phyloP scores from a whole-genome alignment of 2,113 vertebrate species.

The Pantherophis guttatus region DNA sequence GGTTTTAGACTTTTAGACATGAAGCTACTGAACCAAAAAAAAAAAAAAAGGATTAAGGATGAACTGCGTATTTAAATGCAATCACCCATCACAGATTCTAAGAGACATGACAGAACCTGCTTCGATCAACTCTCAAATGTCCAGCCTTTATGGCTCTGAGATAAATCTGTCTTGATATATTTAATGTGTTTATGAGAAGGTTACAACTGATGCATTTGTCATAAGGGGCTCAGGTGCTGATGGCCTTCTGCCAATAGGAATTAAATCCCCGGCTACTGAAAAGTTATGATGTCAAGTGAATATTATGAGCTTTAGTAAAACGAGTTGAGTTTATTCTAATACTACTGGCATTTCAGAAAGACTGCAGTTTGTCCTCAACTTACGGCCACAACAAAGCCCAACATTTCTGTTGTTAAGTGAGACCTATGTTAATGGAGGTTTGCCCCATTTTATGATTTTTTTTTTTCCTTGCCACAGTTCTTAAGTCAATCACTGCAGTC shows the following conservation, averaged over 20 bases:
- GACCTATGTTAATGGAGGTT: too few species aligned
- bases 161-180: neutral
- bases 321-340: neutral
- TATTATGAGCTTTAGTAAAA: neutral
- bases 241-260: neutral
- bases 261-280: neutral
- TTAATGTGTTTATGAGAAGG: neutral
- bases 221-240: neutral
- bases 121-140: neutral
- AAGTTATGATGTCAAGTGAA: neutral
- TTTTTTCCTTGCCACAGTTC: too few species aligned
- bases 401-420: too few species aligned
- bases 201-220: neutral
- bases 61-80: neutral
- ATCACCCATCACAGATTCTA: neutral
- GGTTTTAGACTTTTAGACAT: neutral
- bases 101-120: neutral
- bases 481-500: too few species aligned
- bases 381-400: too few species aligned
- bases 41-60: neutral
- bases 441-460: too few species aligned
- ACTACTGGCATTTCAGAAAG: neutral
- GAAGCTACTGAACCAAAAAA: neutral
- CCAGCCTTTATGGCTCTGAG: neutral
- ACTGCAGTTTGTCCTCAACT: too few species aligned